Evolutionary conservation across 2,797 vertebrate species (phyloP).

Genomic region (Percopsis omiscomaycus): DNA sequence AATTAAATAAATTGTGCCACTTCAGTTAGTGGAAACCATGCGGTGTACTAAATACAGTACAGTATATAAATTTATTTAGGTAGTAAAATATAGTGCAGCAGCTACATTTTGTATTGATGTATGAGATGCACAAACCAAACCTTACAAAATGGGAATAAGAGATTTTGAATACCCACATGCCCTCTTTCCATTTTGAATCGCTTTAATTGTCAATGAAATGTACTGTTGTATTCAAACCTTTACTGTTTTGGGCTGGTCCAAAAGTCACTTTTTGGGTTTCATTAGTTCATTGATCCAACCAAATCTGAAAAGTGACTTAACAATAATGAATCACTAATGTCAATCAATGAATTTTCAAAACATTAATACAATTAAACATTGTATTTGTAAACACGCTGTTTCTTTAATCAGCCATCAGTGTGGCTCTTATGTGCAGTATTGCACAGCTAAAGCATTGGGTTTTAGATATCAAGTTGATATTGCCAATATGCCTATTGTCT

Average conservation of each 20-base stretch:
- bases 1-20: no score
- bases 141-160: not conserved
- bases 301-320: no score
- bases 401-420: not conserved
- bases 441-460: no score
- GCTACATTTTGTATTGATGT: not conserved
- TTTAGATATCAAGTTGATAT: no score
- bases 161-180: not conserved
- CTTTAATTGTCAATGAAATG: not conserved
- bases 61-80: no score
- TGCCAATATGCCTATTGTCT: no score
- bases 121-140: not conserved
- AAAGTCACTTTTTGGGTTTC: conserved; percentile 4
- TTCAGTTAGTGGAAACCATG: no score
- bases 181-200: not conserved
- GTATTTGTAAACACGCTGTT: not conserved
- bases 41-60: no score
- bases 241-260: not conserved
- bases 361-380: not conserved
- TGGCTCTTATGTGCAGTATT: no score
- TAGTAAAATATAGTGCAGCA: not conserved
- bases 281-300: not conserved
- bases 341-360: no score
- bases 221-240: not conserved
- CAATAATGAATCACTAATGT: no score